Conservation (phyloP, 2,113 vertebrate genomes). For the Zapornia atra region DNA sequence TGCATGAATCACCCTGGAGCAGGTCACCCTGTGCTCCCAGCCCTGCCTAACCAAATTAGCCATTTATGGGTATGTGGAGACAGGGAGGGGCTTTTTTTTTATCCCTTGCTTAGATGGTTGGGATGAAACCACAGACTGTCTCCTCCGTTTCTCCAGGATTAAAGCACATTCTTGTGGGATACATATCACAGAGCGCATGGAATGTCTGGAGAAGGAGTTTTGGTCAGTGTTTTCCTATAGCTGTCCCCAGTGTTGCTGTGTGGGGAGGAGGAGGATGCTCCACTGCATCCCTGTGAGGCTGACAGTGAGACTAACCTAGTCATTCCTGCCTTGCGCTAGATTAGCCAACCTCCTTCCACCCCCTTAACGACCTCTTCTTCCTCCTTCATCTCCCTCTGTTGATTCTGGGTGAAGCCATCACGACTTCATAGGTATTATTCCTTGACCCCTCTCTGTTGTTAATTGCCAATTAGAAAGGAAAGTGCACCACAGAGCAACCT, state of each 20-base stretch:
- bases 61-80: not conserved
- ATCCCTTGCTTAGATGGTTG: not conserved
- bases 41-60: not conserved
- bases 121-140: not conserved
- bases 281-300: rapidly evolving
- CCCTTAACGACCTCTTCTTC: not conserved
- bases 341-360: not conserved
- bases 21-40: not conserved
- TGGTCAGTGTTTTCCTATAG: not conserved
- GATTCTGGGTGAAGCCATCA: not conserved
- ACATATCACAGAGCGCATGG: not conserved
- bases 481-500: rapidly evolving
- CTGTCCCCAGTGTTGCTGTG: rapidly evolving
- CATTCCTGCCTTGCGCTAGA: not conserved
- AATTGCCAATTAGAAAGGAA: not conserved
- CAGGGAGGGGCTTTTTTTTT: not conserved
- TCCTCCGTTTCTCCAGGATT: not conserved
- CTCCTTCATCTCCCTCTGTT: not conserved
- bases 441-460: not conserved
- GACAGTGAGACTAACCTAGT: not conserved
- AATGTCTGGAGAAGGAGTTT: not conserved
- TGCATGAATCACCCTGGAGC: slow-evolving; percentile 6
- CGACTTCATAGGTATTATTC: not conserved
- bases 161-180: not conserved
- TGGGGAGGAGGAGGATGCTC: not conserved